These are phyloP conservation scores for Corythornis madagascariensis DNA, from an alignment of 2,113 vertebrate species.

Conservation along the genomic window DNA sequence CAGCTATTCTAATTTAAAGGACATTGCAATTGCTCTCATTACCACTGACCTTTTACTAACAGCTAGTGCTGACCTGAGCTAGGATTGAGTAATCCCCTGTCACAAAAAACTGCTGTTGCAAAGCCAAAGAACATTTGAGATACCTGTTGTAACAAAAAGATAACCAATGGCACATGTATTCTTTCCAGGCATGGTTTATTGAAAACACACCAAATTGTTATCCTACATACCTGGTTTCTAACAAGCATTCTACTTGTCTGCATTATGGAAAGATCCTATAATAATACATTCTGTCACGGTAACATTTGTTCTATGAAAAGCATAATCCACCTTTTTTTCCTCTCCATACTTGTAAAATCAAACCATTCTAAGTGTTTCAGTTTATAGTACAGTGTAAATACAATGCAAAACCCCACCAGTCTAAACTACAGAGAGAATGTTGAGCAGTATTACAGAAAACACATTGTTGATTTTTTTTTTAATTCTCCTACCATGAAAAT, in stretches of 20 bases:
- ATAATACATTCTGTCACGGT: constrained; percentile 91
- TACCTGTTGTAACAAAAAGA: constrained; percentile 21
- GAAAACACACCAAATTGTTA: constrained; percentile 96
- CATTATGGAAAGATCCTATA: constrained; percentile 90
- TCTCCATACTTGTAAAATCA: constrained; percentile 75
- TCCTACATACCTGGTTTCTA: constrained; percentile 92
- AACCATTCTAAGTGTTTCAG: constrained; percentile 79
- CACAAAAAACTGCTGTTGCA: not conserved
- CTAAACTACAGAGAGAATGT: constrained; percentile 82
- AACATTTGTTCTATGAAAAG: constrained; percentile 85
- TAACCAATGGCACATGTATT: constrained; percentile 45
- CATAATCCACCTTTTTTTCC: constrained; percentile 75
- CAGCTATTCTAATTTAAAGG: not conserved
- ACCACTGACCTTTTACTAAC: not conserved
- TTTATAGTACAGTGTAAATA: constrained; percentile 92
- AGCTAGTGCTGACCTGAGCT: not conserved
- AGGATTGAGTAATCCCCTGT: not conserved
- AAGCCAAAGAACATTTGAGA: not conserved
- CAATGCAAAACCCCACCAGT: constrained; percentile 87
- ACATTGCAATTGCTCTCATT: not conserved
- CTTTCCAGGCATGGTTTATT: constrained; percentile 95
- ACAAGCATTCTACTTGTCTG: constrained; percentile 90
- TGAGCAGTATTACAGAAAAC: constrained; percentile 83
- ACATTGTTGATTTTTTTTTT: constrained; percentile 77
- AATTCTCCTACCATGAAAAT: constrained; percentile 89